These are phyloP conservation scores for Tachysurus vachellii DNA, from an alignment of 2,113 vertebrate species.

Conservation along the genomic window DNA sequence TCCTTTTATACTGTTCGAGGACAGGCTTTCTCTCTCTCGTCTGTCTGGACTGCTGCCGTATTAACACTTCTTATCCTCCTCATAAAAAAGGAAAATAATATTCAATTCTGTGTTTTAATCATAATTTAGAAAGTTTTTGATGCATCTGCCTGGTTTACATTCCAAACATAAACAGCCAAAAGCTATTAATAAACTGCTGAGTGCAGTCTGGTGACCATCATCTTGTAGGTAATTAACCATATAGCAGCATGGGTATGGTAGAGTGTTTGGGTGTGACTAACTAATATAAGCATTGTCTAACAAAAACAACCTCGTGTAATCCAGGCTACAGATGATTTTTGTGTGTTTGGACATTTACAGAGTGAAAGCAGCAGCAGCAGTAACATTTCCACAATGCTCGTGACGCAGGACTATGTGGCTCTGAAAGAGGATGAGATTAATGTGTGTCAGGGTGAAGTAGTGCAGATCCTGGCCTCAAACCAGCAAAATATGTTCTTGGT, in stretches of 20 bases:
- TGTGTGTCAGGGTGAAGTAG: constrained; percentile 95
- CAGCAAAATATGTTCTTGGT: constrained; percentile 99
- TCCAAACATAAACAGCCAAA: background rate
- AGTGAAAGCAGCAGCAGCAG: constrained; percentile 99
- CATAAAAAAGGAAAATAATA: background rate
- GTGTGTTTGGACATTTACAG: constrained; percentile 68
- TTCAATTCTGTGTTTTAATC: background rate
- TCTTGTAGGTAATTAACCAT: background rate
- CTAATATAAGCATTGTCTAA: background rate
- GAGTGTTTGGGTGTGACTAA: background rate
- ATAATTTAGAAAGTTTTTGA: background rate
- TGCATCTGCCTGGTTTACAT: background rate
- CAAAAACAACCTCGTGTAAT: background rate
- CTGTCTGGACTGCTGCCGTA: constrained; percentile 3
- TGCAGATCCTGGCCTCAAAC: constrained; percentile 99
- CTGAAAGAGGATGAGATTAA: constrained; percentile 99
- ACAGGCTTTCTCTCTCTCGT: background rate
- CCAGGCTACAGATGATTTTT: constrained; percentile 38
- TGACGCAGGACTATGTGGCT: constrained; percentile 98
- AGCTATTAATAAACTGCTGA: background rate
- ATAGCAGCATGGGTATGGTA: background rate
- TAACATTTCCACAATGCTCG: constrained; percentile 99
- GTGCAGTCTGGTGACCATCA: background rate
- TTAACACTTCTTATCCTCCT: constrained; percentile 8
- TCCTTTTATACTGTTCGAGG: background rate